These are phyloP conservation scores for Corythornis vintsioides DNA, from an alignment of 2,113 vertebrate species.

Conservation along the genomic window DNA sequence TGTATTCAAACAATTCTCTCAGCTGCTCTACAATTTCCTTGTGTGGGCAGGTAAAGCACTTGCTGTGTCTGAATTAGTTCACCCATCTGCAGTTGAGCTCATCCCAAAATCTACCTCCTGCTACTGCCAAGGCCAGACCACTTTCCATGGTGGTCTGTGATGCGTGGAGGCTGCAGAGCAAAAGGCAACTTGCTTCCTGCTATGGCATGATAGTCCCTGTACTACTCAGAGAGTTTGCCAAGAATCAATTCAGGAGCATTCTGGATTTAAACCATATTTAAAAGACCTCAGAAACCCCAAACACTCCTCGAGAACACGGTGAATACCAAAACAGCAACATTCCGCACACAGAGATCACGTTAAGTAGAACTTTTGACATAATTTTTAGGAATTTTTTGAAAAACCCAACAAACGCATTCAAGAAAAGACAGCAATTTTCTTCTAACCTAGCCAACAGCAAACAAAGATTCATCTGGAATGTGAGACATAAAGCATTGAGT, in stretches of 20 bases:
- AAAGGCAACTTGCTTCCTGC: not conserved
- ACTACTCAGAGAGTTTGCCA: not conserved
- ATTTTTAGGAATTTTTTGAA: not conserved
- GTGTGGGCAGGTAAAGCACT: not conserved
- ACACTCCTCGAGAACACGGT: not conserved
- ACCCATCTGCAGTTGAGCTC: not conserved
- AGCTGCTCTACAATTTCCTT: not conserved
- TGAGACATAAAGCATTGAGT: not conserved
- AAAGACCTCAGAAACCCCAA: fast-evolving
- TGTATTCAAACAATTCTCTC: not conserved
- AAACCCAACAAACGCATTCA: not conserved
- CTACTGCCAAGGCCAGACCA: not conserved
- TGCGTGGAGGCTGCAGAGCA: fast-evolving
- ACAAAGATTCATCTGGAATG: not conserved
- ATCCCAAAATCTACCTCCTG: not conserved
- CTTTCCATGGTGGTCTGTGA: not conserved
- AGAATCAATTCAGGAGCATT: not conserved
- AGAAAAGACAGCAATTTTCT: not conserved
- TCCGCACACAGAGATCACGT: not conserved
- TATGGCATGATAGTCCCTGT: fast-evolving
- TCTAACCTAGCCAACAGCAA: not conserved
- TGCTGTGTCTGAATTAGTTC: not conserved
- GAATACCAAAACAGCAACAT: not conserved
- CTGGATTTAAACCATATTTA: not conserved
- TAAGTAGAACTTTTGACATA: not conserved